phyloP scores from a whole-genome alignment of 2,113 vertebrate species.

The Saguinus imperator region DNA sequence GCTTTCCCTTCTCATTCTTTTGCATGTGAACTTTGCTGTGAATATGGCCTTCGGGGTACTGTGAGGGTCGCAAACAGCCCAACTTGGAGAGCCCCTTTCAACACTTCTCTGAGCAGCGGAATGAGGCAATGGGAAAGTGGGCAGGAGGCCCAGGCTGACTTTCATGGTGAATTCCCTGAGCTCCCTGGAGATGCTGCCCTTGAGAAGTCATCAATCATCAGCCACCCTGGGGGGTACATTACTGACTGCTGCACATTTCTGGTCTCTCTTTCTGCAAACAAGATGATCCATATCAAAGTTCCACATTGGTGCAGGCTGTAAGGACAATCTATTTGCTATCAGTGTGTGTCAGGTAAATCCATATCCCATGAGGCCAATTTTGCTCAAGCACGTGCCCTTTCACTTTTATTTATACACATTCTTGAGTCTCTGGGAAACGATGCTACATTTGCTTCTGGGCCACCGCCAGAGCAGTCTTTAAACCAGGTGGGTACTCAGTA shows the following conservation, averaged over 20 bases:
- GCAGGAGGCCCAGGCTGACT: background rate
- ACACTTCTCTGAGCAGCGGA: background rate
- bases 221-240: background rate
- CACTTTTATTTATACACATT: background rate
- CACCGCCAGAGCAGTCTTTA: background rate
- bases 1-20: background rate
- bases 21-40: background rate
- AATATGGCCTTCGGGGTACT: background rate
- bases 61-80: background rate
- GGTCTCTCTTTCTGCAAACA: background rate
- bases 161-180: rapidly evolving
- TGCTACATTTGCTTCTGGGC: background rate
- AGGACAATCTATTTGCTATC: background rate
- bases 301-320: background rate
- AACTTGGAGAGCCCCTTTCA: background rate
- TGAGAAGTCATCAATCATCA: background rate
- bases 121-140: background rate
- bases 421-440: background rate
- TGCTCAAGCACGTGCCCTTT: background rate
- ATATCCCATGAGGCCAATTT: background rate
- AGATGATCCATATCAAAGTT: background rate
- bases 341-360: background rate
- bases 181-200: background rate
- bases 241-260: background rate
- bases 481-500: background rate